phyloP scores from a whole-genome alignment of 1,140 invertebrate genomes.

The Drosophila arawakana region DNA sequence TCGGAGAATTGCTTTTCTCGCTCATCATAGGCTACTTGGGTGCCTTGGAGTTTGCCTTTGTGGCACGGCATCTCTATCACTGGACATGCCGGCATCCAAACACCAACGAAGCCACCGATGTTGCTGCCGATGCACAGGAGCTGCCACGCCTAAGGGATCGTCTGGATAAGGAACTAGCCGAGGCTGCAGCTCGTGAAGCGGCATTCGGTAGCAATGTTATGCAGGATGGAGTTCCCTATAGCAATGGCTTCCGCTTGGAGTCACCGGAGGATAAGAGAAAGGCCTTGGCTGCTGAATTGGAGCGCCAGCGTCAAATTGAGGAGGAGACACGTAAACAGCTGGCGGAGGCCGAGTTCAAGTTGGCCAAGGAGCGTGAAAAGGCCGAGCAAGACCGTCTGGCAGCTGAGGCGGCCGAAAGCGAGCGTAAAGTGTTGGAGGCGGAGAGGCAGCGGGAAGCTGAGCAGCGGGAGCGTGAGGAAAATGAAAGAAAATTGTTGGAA shows the following conservation, averaged over 20 bases:
- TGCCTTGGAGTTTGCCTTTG: conserved; percentile 87
- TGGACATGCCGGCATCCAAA: conserved; percentile 64
- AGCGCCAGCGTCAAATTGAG: conserved; percentile 68
- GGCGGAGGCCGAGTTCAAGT: conserved; percentile 63
- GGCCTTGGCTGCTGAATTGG: conserved; percentile 65
- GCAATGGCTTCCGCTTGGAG: conserved; percentile 75
- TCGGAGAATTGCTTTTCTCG: conserved; percentile 87
- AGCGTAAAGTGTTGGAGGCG: conserved; percentile 43
- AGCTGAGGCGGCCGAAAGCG: conserved; percentile 38
- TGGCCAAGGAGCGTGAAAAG: conserved; percentile 35
- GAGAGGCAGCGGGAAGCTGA: conserved; percentile 39
- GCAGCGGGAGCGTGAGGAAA: conserved; percentile 33
- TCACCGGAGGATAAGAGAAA: conserved; percentile 49
- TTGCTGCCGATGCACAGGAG: conserved; percentile 53
- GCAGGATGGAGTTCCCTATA: conserved; percentile 78
- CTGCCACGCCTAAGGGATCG: conserved; percentile 62
- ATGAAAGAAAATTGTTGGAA: conserved; percentile 41
- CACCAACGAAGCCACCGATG: conserved; percentile 13
- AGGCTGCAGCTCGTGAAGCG: conserved; percentile 56
- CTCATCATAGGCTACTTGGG: conserved; percentile 90
- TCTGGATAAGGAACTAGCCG: conserved; percentile 52
- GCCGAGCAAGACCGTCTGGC: conserved; percentile 42
- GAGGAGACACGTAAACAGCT: conserved; percentile 68
- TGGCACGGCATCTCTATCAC: conserved; percentile 75
- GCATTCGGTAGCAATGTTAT: conserved; percentile 61